Percentiles rank a stretch among this genome's conserved stretches.
Conservation (phyloP, 1,140 invertebrate genomes). For the Papilio machaon region DNA sequence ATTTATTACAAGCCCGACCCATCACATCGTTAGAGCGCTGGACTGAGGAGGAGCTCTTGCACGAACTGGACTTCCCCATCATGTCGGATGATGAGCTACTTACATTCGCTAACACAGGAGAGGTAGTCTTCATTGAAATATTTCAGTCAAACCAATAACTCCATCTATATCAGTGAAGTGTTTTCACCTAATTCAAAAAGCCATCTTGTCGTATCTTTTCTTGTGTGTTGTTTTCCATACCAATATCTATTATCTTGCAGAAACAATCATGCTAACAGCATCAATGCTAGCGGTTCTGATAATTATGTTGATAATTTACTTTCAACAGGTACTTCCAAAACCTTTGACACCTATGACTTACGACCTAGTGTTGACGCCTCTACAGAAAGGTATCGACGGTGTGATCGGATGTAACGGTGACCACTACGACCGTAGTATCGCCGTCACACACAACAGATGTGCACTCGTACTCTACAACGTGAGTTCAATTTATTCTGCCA, state of each 20-base stretch:
- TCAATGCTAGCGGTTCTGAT: neutral
- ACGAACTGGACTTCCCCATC: conserved; percentile 87
- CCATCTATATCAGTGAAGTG: too few species aligned
- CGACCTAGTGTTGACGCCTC: conserved; percentile 54
- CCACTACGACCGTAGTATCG: conserved; percentile 52
- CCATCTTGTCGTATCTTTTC: too few species aligned
- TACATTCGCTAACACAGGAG: conserved; percentile 84
- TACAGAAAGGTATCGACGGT: conserved; percentile 48
- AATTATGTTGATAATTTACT: neutral
- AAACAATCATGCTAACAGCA: too few species aligned
- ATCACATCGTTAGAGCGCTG: conserved; percentile 87
- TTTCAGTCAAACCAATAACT: too few species aligned
- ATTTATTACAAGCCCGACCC: conserved; percentile 87
- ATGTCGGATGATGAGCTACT: conserved; percentile 81
- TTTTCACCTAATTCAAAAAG: too few species aligned
- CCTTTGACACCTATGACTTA: conserved; percentile 62
- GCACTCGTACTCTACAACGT: conserved; percentile 81
- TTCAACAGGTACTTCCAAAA: conserved; percentile 69
- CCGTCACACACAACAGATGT: conserved; percentile 72
- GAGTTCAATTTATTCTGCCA: conserved; percentile 53
- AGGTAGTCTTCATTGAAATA: conserved; percentile 78
- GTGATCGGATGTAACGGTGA: conserved; percentile 47
- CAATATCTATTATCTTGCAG: too few species aligned
- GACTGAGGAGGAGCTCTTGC: conserved; percentile 88
- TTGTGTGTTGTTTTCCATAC: too few species aligned